phyloP scores from a whole-genome alignment of 2,113 vertebrate genomes.

The Maylandia zebra region DNA sequence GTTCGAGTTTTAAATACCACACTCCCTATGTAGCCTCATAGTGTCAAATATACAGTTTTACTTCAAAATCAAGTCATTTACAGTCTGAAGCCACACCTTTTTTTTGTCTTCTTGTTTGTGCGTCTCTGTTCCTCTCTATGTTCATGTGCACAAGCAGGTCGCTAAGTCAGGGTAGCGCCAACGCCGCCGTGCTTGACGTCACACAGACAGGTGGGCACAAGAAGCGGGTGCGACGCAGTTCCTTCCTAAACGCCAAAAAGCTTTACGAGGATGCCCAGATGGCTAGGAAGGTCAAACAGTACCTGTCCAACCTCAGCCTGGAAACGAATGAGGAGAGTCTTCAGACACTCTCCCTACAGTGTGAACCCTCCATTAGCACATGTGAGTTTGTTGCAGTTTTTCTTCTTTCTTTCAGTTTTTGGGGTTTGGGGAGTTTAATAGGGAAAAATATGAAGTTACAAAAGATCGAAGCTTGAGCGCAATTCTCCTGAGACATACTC shows the following conservation, averaged over 20 bases:
- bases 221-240: constrained; percentile 95
- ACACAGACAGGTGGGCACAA: constrained; percentile 91
- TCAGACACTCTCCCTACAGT: constrained; percentile 88
- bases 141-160: constrained; percentile 71
- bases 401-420: neutral
- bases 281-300: constrained; percentile 95
- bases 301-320: constrained; percentile 88
- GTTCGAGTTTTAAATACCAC: constrained; percentile 10
- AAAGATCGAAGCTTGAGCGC: neutral
- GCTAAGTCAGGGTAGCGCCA: constrained; percentile 93
- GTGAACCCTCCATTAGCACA: constrained; percentile 90
- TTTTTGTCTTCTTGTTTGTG: neutral
- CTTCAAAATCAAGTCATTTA: neutral
- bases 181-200: constrained; percentile 87
- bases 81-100: neutral
- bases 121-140: neutral
- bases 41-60: neutral
- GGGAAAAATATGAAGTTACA: neutral
- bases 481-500: neutral
- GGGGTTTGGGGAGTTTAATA: neutral
- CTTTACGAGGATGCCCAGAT: constrained; percentile 98
- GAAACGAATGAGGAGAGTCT: constrained; percentile 96
- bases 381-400: constrained; percentile 66
- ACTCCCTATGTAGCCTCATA: neutral
- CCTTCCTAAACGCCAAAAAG: constrained; percentile 98